Conservation (phyloP, 2,113 vertebrate species). For the Sphyrna mokarran region DNA sequence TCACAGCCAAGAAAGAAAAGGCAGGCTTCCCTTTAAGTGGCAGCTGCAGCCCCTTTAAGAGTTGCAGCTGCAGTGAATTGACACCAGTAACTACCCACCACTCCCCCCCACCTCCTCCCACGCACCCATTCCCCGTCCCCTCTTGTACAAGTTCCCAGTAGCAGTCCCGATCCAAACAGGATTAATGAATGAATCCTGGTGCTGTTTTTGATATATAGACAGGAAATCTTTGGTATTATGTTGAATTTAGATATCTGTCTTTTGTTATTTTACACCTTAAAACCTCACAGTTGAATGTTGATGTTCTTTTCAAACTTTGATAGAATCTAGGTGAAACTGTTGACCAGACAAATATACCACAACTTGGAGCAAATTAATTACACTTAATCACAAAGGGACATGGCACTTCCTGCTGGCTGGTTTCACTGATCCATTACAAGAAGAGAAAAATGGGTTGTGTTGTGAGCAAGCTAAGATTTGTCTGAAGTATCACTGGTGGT, state of each 20-base stretch:
- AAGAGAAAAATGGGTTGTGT: neutral
- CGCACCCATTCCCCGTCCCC: neutral
- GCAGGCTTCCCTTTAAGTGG: constrained; percentile 7
- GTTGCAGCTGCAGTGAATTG: neutral
- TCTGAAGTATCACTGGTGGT: neutral
- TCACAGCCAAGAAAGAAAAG: neutral
- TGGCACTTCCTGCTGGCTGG: neutral
- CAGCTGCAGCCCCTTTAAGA: constrained; percentile 13
- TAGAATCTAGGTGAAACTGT: neutral
- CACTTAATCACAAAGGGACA: neutral
- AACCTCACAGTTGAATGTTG: neutral
- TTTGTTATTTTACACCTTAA: neutral
- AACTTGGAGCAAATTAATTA: neutral
- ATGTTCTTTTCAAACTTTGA: neutral
- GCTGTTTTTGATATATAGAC: neutral
- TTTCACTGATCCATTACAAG: neutral
- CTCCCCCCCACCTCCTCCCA: no score
- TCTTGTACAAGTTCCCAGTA: neutral
- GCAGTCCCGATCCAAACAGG: neutral
- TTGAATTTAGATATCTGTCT: neutral
- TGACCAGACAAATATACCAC: neutral
- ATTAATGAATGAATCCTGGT: constrained; percentile 11
- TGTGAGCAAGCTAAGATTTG: neutral
- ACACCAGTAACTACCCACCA: neutral
- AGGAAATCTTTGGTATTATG: neutral